Conservation (phyloP, 2,797 vertebrate species). For the Selene dorsalis region DNA sequence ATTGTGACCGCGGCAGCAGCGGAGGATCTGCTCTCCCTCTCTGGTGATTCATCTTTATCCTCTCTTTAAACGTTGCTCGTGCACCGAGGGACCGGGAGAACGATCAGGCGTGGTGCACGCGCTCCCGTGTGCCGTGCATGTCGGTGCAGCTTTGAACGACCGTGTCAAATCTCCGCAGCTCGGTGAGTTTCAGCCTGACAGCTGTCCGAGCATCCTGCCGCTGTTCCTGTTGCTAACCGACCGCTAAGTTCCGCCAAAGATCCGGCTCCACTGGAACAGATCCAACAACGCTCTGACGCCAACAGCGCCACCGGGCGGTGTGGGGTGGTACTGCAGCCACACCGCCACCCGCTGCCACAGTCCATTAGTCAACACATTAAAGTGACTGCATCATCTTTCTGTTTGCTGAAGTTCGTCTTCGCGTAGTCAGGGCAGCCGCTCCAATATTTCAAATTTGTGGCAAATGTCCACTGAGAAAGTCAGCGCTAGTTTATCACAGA, state of each 20-base stretch:
- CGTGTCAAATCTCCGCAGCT: not conserved
- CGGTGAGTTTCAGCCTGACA: conserved; percentile 2
- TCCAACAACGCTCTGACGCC: too few species aligned
- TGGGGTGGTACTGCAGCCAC: conserved; percentile 27
- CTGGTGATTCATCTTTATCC: not conserved
- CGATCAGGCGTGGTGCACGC: not conserved
- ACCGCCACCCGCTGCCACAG: too few species aligned
- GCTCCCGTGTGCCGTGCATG: not conserved
- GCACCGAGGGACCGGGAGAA: too few species aligned
- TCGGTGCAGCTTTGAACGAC: not conserved
- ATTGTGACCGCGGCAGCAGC: conserved; percentile 6
- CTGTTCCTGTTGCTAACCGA: conserved; percentile 38
- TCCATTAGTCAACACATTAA: too few species aligned
- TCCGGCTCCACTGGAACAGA: conserved; percentile 40
- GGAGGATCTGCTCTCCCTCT: not conserved
- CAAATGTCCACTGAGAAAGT: too few species aligned
- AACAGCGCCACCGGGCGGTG: conserved; percentile 17
- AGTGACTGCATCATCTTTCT: too few species aligned
- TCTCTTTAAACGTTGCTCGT: not conserved
- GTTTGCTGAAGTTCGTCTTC: too few species aligned
- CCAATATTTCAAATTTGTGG: too few species aligned
- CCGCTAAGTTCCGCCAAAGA: conserved; percentile 40
- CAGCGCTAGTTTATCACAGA: too few species aligned
- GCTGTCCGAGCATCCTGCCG: conserved; percentile 42
- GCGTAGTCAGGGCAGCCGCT: too few species aligned